Conservation (phyloP, 2,797 vertebrate species). For the Malurus splendens region DNA sequence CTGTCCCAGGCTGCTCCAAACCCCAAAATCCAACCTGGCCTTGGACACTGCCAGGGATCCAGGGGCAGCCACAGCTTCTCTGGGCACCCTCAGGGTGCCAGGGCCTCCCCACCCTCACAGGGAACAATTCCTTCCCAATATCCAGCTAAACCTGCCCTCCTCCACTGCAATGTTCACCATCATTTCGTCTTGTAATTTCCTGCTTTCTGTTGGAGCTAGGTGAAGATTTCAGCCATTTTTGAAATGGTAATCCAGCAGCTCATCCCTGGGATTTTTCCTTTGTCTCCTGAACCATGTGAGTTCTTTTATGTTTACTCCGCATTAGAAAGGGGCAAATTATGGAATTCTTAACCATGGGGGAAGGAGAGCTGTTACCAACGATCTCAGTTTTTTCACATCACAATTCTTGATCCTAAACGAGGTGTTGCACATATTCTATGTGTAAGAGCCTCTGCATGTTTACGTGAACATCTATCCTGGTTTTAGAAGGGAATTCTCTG, state of each 20-base stretch:
- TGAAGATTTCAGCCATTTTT: not conserved
- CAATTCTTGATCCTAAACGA: too few relatives aligned
- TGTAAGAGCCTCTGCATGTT: too few relatives aligned
- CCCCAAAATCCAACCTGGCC: too few relatives aligned
- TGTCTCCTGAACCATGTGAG: not conserved
- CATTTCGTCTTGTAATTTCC: not conserved
- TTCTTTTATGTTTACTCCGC: not conserved
- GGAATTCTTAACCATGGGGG: not conserved
- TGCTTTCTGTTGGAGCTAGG: too few relatives aligned
- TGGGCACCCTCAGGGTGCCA: not conserved
- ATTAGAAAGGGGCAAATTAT: not conserved
- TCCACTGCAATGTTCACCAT: not conserved
- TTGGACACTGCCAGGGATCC: not conserved
- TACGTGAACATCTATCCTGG: too few relatives aligned
- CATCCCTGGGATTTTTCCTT: not conserved
- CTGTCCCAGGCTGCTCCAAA: fast-evolving
- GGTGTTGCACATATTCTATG: too few relatives aligned
- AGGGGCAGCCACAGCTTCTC: not conserved
- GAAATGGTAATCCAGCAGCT: not conserved
- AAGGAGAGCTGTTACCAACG: too few relatives aligned
- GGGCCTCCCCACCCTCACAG: fast-evolving
- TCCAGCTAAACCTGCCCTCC: too few relatives aligned
- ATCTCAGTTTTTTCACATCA: too few relatives aligned
- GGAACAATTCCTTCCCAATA: not conserved
- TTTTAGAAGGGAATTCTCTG: too few relatives aligned